Evolutionary conservation across 2,888 invertebrate genomes (phyloP).

Genomic region (Zele albiditarsus): DNA sequence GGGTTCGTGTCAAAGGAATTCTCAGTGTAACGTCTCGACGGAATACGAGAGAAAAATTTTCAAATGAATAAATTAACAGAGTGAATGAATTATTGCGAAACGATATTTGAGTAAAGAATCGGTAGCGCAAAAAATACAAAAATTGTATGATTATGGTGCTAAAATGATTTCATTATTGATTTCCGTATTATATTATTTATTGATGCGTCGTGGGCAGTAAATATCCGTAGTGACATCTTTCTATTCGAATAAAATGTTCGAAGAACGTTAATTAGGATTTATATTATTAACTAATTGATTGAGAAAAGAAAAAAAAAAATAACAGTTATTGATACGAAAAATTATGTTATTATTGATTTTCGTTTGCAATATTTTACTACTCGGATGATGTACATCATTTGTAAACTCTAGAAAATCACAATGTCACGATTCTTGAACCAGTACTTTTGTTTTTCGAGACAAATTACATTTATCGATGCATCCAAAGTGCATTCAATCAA

Average conservation of each 20-base stretch:
- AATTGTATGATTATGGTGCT: conserved; percentile 29
- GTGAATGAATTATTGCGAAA: conserved; percentile 5
- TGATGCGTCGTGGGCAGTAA: neutral
- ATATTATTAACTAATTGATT: conserved; percentile 1
- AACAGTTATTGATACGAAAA: neutral
- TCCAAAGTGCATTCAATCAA: too few relatives aligned
- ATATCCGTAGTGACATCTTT: neutral
- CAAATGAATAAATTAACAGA: neutral
- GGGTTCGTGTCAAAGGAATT: neutral
- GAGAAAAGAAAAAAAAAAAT: conserved; percentile 8
- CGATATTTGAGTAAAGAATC: conserved; percentile 13
- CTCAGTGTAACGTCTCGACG: neutral
- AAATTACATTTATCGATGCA: too few relatives aligned
- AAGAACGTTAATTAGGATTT: neutral
- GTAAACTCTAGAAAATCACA: neutral
- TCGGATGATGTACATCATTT: neutral
- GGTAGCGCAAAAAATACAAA: neutral
- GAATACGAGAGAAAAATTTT: neutral
- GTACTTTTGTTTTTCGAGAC: too few relatives aligned
- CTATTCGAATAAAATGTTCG: neutral
- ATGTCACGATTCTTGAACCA: too few relatives aligned
- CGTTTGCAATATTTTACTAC: conserved; percentile 23
- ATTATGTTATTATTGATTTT: conserved; percentile 29
- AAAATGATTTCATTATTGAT: neutral
- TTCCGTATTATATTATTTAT: neutral